phyloP scores from a whole-genome alignment of 2,797 vertebrate species.

The Triplophysa bombifrons region DNA sequence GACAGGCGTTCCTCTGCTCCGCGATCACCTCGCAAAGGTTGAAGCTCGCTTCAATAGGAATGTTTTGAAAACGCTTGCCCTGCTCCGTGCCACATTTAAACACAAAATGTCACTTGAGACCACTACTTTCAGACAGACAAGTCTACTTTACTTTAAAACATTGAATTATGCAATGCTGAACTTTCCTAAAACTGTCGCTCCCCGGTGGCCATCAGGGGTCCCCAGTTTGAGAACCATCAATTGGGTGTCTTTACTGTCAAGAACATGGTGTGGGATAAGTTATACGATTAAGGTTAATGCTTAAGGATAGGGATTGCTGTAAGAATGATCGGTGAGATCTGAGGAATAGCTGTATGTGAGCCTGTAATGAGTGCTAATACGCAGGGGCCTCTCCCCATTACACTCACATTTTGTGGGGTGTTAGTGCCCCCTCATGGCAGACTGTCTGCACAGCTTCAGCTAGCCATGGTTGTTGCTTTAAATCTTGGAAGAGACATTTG shows the following conservation, averaged over 20 bases:
- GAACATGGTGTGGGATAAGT: not conserved
- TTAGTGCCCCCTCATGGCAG: slow-evolving; percentile 81
- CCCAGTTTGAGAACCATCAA: no score
- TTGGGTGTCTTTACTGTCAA: not conserved
- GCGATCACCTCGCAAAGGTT: no score
- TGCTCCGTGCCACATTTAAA: no score
- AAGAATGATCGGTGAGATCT: not conserved
- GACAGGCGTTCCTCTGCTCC: no score
- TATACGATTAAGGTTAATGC: not conserved
- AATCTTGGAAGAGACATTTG: not conserved
- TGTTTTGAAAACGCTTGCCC: no score
- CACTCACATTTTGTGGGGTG: slow-evolving; percentile 70
- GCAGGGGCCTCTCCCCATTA: slow-evolving; percentile 65
- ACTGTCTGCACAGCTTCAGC: slow-evolving; percentile 70
- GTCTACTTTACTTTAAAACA: no score
- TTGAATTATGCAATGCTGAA: no score
- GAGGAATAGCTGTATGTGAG: slow-evolving; percentile 32
- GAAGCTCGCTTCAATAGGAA: no score
- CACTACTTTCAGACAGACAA: no score
- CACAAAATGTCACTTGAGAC: no score
- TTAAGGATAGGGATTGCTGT: not conserved
- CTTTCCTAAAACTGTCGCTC: no score
- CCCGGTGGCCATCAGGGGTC: no score
- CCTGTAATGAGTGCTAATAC: slow-evolving; percentile 71
- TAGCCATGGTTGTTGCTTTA: not conserved